Conservation (phyloP, 2,888 invertebrate genomes). For the Itoplectis maculator region DNA sequence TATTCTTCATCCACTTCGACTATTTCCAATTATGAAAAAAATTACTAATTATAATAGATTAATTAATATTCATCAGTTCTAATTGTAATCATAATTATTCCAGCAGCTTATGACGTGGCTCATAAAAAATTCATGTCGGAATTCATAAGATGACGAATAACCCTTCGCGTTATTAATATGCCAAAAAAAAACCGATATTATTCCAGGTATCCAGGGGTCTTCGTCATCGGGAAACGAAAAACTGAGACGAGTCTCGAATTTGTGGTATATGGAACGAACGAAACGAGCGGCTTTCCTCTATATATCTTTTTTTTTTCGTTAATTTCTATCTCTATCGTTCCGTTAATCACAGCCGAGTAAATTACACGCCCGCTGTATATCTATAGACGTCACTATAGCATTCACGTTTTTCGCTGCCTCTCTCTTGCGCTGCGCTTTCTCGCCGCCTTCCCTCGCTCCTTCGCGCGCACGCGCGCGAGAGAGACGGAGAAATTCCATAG, state of each 20-base stretch:
- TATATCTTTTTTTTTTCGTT: neutral
- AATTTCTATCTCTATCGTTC: conserved; percentile 10
- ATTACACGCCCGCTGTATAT: conserved; percentile 3
- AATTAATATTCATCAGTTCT: neutral
- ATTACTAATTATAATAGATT: neutral
- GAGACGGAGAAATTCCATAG: conserved; percentile 23
- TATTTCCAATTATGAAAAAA: neutral
- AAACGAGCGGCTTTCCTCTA: neutral
- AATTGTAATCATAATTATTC: neutral
- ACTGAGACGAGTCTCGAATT: conserved; percentile 22
- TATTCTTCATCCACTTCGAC: too few relatives aligned
- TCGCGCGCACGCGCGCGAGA: conserved; percentile 24
- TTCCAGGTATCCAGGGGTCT: neutral
- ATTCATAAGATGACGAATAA: conserved; percentile 12
- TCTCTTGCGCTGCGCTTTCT: neutral
- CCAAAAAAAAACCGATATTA: conserved; percentile 15
- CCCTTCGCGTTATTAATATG: neutral
- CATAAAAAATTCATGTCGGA: neutral
- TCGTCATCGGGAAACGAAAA: conserved; percentile 34
- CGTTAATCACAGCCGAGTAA: conserved; percentile 11
- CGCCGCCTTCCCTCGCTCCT: conserved; percentile 4
- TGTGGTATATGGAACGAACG: conserved; percentile 3
- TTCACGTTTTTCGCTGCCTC: conserved; percentile 12
- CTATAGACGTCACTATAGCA: neutral
- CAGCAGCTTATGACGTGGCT: too few relatives aligned